Evolutionary conservation across 2,113 vertebrate species (phyloP).

Genomic region (Illadopsis cleaveri): DNA sequence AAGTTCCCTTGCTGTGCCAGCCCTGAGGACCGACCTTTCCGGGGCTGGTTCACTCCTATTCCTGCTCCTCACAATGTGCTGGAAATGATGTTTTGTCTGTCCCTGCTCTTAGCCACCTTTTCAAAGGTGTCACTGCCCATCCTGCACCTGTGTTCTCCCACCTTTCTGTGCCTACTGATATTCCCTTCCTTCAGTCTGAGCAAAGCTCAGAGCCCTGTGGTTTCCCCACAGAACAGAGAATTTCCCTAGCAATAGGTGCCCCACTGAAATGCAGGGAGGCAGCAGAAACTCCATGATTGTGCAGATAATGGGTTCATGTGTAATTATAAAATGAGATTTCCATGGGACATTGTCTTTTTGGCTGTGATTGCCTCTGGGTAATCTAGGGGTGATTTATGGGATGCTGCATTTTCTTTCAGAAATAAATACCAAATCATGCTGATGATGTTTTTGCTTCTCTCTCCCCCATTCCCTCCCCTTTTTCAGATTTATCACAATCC

Average conservation of each 20-base stretch:
- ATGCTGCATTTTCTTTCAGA: neutral
- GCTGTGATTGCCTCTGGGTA: neutral
- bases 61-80: neutral
- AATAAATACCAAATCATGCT: neutral
- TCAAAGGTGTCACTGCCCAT: neutral
- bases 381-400: neutral
- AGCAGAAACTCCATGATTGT: neutral
- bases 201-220: neutral
- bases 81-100: neutral
- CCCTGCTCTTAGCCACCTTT: neutral
- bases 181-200: neutral
- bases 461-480: neutral
- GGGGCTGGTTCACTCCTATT: accelerated
- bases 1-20: neutral
- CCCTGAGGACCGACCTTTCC: accelerated
- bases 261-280: neutral
- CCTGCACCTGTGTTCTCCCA: accelerated
- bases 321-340: neutral
- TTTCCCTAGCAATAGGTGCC: neutral
- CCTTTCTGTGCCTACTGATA: neutral
- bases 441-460: slow-evolving; percentile 1
- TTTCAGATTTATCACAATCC: slow-evolving; percentile 96
- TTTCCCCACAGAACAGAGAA: neutral
- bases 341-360: neutral
- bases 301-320: neutral